Percentiles rank a stretch among this genome's conserved stretches.
phyloP scores from a whole-genome alignment of 2,888 invertebrate genomes.

The Eulithis testata region DNA sequence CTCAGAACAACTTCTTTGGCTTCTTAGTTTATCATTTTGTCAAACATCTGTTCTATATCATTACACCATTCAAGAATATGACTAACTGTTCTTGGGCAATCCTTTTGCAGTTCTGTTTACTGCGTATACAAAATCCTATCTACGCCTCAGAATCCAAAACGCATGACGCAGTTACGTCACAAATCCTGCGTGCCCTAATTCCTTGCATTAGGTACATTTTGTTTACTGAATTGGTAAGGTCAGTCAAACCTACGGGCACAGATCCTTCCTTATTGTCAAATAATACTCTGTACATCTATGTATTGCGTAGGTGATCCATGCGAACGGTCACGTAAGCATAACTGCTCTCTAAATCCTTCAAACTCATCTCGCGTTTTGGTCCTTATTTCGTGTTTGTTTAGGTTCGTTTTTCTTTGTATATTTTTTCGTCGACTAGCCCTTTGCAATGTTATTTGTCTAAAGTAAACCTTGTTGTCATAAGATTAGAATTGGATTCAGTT shows the following conservation, averaged over 20 bases:
- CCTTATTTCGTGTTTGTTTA: conserved; percentile 12
- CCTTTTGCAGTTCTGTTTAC: background rate
- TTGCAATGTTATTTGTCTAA: background rate
- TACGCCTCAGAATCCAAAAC: too few species aligned
- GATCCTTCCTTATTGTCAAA: conserved; percentile 34
- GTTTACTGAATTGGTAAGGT: conserved; percentile 25
- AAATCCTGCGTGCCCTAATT: conserved; percentile 18
- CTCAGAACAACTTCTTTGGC: conserved; percentile 2
- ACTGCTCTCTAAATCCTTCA: conserved; percentile 24
- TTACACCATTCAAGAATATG: background rate
- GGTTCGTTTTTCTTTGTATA: conserved; percentile 21
- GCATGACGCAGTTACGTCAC: too few species aligned
- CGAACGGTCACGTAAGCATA: conserved; percentile 41
- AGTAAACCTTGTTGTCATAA: conserved; percentile 6
- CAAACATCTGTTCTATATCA: background rate
- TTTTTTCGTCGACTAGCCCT: conserved; percentile 25
- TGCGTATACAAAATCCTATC: background rate
- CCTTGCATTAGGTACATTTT: conserved; percentile 5
- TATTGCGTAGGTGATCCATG: conserved; percentile 33
- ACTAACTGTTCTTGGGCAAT: too few species aligned
- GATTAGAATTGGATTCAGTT: conserved; percentile 12
- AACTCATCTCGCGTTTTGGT: conserved; percentile 15
- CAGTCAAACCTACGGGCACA: conserved; percentile 15
- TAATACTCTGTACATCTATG: conserved; percentile 29
- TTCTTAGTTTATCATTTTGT: conserved; percentile 3